phyloP scores from a whole-genome alignment of 2,113 vertebrate species.

The Platanista minor region DNA sequence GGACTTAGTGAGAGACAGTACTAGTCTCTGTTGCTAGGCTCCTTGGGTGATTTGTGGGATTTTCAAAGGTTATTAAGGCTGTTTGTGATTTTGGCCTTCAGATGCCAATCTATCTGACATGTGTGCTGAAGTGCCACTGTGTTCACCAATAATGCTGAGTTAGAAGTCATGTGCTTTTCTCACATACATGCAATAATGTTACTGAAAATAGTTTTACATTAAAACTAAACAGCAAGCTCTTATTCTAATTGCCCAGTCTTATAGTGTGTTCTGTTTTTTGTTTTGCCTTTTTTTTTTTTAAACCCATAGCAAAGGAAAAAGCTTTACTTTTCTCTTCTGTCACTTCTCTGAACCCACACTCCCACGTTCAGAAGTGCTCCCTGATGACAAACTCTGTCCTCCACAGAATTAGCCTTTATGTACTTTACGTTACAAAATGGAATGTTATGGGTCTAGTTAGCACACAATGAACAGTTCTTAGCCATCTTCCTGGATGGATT shows the following conservation, averaged over 20 bases:
- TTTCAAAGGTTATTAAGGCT: background rate
- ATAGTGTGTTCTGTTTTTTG: background rate
- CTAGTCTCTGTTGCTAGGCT: background rate
- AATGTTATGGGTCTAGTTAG: background rate
- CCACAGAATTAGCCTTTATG: background rate
- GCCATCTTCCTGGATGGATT: background rate
- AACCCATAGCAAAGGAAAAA: background rate
- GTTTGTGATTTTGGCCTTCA: background rate
- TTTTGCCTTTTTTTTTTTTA: background rate
- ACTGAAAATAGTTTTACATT: background rate
- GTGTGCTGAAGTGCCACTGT: background rate
- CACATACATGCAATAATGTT: background rate
- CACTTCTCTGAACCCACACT: background rate
- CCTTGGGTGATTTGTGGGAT: background rate
- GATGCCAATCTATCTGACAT: fast-evolving
- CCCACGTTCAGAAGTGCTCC: background rate
- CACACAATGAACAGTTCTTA: background rate
- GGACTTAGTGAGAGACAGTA: background rate
- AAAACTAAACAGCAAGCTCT: background rate
- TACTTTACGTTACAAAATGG: background rate
- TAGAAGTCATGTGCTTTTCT: background rate
- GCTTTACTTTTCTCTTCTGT: background rate
- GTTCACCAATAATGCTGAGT: background rate
- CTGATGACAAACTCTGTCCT: background rate
- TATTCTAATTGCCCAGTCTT: background rate